Evolutionary conservation across 2,113 vertebrate species (phyloP).

Genomic region (Notothenia coriiceps): DNA sequence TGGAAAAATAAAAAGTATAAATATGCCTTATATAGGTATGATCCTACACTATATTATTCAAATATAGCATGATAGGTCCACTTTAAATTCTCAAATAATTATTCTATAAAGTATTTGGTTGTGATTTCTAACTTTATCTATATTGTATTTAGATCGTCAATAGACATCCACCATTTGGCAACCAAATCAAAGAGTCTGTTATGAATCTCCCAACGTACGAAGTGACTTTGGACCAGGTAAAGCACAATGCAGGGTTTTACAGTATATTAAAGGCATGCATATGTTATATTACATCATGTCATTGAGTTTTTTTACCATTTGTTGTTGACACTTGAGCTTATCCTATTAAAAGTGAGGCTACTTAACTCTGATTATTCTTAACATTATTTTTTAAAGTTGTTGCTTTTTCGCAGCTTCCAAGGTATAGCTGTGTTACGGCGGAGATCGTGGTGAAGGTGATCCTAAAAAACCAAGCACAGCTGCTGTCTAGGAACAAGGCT

Average conservation of each 20-base stretch:
- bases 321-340: neutral
- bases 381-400: neutral
- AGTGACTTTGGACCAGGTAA: conserved; percentile 90
- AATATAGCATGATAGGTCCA: too few relatives aligned
- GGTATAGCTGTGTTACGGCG: conserved; percentile 85
- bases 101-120: neutral
- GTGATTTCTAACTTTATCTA: neutral
- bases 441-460: conserved; percentile 91
- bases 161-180: conserved; percentile 97
- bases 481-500: conserved; percentile 90
- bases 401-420: conserved; percentile 85
- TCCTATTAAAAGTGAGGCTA: neutral
- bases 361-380: neutral
- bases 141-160: conserved; percentile 91
- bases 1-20: too few relatives aligned
- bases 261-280: neutral
- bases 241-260: conserved; percentile 18
- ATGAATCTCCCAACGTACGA: conserved; percentile 92
- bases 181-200: conserved; percentile 95
- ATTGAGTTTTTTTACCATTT: neutral
- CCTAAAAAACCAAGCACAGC: conserved; percentile 90
- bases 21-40: too few relatives aligned
- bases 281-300: neutral
- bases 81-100: neutral
- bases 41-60: too few relatives aligned